Base-by-base conservation (phyloP, 2,797 vertebrate species). In the Pitangus sulphuratus region DNA sequence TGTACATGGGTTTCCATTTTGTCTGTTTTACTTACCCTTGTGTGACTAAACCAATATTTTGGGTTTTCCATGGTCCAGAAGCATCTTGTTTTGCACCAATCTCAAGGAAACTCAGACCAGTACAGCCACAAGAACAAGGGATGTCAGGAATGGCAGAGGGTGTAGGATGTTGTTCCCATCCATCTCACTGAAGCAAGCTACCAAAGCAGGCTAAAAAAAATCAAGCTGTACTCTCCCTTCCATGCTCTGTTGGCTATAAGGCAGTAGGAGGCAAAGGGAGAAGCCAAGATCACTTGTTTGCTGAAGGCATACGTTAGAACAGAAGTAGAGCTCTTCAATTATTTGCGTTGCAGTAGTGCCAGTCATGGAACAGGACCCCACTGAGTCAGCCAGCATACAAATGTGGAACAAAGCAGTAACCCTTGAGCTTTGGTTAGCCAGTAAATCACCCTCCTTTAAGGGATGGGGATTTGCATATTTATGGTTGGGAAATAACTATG, bases 401-500 rank as follows among this genome's bases (percentile, higher is more conserved):
- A 80, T 0, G 11, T 47, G 85, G 84, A 83, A 93, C 84, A 97
- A 94, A 89, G 84, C 48, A 75, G 82, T 56, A 90, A 89, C 69
- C 54, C 62, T 54, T 4, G 35, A 12, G 31, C 91, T 91, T 58
- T 86, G 72, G 61, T 72, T 76, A 87, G 65, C 39, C 87, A 88
- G 61, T 81, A 93, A 94, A 88, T 92, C 91, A 86, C 5, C 2
- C 25, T 57, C 18, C 58, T 88, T 72, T 54, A 92, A 78, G 44
- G 54, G 61, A 66, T 0, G 1, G 44, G 57, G 83, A 96, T 95
- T 92, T 93, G 76, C 94, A 88, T 92, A 56, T 60, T 92, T 89
- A 85, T 60, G 79, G 69, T 56, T 72, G 72, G 83, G 84, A 88
- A 96, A 78, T 82, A 94, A 80, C 45, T 64, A 42, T 8, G 39